These are phyloP conservation scores for Brachionus rubens DNA, from an alignment of 1,140 invertebrate species.

Conservation along the genomic window DNA sequence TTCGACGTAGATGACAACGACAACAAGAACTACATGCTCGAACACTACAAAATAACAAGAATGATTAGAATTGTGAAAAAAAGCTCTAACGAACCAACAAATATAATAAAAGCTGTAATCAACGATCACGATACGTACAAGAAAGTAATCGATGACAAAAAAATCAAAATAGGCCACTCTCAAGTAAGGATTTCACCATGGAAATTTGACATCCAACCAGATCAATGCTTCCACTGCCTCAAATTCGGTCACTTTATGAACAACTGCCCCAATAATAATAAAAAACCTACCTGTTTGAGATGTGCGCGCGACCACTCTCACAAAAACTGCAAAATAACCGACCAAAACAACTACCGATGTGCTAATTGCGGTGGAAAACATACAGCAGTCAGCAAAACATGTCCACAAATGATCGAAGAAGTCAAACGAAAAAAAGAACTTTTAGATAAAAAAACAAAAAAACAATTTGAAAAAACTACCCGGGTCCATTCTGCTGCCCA, in stretches of 20 bases:
- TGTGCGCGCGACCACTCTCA: neutral
- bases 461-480: neutral
- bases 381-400: neutral
- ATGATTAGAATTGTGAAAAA: slow-evolving; percentile 15
- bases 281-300: neutral
- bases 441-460: neutral
- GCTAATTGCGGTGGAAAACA: neutral
- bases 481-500: neutral
- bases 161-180: neutral
- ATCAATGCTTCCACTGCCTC: neutral
- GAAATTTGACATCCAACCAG: neutral
- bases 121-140: neutral
- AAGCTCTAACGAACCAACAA: neutral
- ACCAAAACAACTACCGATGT: neutral
- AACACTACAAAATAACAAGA: neutral
- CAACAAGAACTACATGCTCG: neutral
- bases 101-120: neutral
- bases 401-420: slow-evolving; percentile 1
- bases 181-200: neutral
- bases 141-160: neutral
- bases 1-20: slow-evolving; percentile 1
- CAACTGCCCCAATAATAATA: neutral
- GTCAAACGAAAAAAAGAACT: neutral
- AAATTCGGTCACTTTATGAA: neutral
- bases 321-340: neutral